Evolutionary conservation across 2,113 vertebrate genomes (phyloP), one percentile per base, ranked within the genome.

Genomic region (Amphiprion percula): DNA sequence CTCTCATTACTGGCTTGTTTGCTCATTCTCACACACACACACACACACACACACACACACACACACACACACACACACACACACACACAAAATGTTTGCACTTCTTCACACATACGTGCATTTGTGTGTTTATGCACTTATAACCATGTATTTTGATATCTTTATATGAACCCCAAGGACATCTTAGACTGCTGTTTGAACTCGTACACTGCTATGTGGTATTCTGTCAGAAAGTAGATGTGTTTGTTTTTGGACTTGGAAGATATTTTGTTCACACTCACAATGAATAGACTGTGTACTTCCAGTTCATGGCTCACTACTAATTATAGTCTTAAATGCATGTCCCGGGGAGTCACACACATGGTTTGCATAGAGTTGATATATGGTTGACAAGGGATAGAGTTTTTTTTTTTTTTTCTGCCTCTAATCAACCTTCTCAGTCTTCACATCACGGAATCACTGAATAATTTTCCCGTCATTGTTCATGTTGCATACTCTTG

Each of bases 1-100:
- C 65, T 85, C 77, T 83, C 30, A 85, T 81, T 81, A 88, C 30
- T 53, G 24, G 28, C 67, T 80, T 79, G 33, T 75, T 73, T 66
- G 47, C 74, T 19, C 76, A n/a, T 15, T 8, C 39, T 60, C 21
- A 21, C 21, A 21, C 21, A 21, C 21, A 21, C 21, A 21, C 21
- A 21, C 21, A 21, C 21, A 21, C 21, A 21, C 21, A 21, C 21
- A 21, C 21, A 21, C 21, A 21, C 21, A 21, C 21, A 21, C 21
- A 21, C 21, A 21, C 21, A 21, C 21, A 21, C 21, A 21, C 21
- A 21, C 21, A 21, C 21, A 21, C 50, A 37, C 53, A 46, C 61
- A 24, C 53, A 46, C 61, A 24, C 21, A 59, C 49, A 11, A 50
- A 4, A 4, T 15, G 24, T 61, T 67, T 56, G 50, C 50, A 50